These are phyloP conservation scores for Branchinecta lynchi DNA, from an alignment of 1,140 invertebrate species.

Conservation along the genomic window DNA sequence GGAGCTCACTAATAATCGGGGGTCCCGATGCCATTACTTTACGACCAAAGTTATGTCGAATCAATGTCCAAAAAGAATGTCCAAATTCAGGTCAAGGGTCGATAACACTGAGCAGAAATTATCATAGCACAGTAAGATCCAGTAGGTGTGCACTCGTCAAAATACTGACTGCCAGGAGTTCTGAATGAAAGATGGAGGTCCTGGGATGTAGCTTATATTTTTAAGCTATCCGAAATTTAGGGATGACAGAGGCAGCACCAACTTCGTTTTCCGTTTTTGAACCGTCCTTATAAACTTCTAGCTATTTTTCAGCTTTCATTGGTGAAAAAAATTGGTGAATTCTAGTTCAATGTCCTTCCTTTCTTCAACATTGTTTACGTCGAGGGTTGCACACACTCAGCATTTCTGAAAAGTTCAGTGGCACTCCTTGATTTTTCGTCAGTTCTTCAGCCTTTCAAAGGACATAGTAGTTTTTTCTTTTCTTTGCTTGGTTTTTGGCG, in stretches of 20 bases:
- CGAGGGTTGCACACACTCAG: constrained; percentile 8
- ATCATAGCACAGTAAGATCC: too few relatives aligned
- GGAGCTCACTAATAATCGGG: too few relatives aligned
- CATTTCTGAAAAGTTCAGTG: constrained; percentile 6
- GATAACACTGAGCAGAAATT: too few relatives aligned
- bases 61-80: too few relatives aligned
- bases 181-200: constrained; percentile 1
- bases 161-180: constrained; percentile 3
- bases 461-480: constrained; percentile 10
- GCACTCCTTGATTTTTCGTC: constrained; percentile 9
- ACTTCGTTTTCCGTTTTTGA: constrained; percentile 9
- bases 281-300: constrained; percentile 1
- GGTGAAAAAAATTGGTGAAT: too few relatives aligned
- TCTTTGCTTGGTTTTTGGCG: constrained; percentile 5
- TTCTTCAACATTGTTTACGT: constrained; percentile 2
- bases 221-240: constrained; percentile 1
- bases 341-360: not conserved
- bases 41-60: too few relatives aligned
- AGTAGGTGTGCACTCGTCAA: too few relatives aligned
- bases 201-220: constrained; percentile 9
- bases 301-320: constrained; percentile 7
- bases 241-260: constrained; percentile 3
- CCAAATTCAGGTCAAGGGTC: too few relatives aligned
- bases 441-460: constrained; percentile 2
- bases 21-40: too few relatives aligned